A percentile compares a stretch with the other conserved stretches of the same genome.
Conservation (phyloP, 2,888 invertebrate genomes). For the Podotricha telesiphe region DNA sequence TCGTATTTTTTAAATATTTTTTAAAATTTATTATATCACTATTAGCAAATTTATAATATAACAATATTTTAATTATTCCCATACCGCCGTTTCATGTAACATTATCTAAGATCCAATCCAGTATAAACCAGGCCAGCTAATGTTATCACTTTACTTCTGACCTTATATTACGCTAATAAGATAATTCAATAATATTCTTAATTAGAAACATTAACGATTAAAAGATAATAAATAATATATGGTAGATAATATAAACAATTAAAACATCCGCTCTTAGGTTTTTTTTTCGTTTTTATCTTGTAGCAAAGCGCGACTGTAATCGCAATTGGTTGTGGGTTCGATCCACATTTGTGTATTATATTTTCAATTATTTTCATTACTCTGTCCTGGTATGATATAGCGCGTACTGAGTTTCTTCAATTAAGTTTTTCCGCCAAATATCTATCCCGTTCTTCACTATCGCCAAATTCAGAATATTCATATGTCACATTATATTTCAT, state of each 20-base stretch:
- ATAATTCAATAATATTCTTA: neutral
- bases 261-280: neutral
- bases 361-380: too few relatives aligned
- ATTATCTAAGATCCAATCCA: neutral
- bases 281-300: neutral
- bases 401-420: too few relatives aligned
- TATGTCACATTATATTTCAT: too few relatives aligned
- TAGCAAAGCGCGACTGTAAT: too few relatives aligned
- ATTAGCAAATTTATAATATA: neutral
- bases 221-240: neutral
- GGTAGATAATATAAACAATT: neutral
- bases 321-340: too few relatives aligned
- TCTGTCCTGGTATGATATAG: too few relatives aligned
- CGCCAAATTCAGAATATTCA: too few relatives aligned
- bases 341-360: too few relatives aligned
- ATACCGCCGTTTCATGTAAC: neutral
- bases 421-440: too few relatives aligned
- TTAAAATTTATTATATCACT: neutral
- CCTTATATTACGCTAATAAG: neutral
- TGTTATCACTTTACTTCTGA: slow-evolving; percentile 1
- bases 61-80: neutral
- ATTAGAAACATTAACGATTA: neutral
- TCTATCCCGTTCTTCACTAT: too few relatives aligned
- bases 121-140: slow-evolving; percentile 9
- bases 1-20: neutral